phyloP scores from a whole-genome alignment of 2,797 vertebrate genomes.

The Onychomys torridus region DNA sequence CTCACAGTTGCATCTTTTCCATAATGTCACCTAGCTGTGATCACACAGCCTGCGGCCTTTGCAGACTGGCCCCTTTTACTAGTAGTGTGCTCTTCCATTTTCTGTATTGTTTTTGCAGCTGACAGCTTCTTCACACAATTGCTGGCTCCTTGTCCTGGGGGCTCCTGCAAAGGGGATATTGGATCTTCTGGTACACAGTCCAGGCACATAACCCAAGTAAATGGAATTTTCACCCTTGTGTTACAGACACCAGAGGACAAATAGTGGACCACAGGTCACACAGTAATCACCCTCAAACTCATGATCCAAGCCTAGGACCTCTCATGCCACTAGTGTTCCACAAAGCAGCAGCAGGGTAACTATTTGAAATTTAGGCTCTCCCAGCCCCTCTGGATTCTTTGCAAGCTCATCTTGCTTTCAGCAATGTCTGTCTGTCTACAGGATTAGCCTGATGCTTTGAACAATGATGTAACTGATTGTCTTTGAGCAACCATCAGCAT shows the following conservation, averaged over 20 bases:
- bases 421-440: accelerated
- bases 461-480: background rate
- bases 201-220: background rate
- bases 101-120: accelerated
- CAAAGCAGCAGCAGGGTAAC: no score
- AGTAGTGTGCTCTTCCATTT: accelerated
- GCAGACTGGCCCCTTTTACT: accelerated
- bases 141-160: accelerated
- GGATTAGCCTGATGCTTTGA: accelerated
- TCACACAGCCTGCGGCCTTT: accelerated
- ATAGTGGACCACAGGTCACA: accelerated
- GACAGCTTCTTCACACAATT: accelerated
- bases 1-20: background rate
- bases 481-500: accelerated
- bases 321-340: accelerated
- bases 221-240: no score
- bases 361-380: accelerated
- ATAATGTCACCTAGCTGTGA: background rate
- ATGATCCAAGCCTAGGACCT: no score
- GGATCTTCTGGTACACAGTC: no score
- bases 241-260: accelerated
- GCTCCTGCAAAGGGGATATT: accelerated
- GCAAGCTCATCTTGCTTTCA: accelerated
- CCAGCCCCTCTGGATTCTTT: no score
- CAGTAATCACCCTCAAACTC: accelerated